These are phyloP conservation scores for Stichodactyla mertensii DNA, from an alignment of 64 coral and sea anemone genomes.

Conservation along the genomic window DNA sequence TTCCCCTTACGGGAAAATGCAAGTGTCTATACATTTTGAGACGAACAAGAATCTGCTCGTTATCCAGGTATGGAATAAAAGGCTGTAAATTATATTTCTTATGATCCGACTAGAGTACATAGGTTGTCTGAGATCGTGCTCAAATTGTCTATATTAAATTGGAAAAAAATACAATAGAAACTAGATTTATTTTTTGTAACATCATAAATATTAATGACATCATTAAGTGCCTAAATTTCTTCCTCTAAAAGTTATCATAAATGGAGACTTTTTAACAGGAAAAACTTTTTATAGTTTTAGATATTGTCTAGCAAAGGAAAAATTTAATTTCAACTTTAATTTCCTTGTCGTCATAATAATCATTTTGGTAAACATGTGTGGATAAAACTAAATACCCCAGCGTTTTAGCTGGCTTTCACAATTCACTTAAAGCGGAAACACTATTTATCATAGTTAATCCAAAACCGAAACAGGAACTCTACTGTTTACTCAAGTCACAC, in stretches of 20 bases:
- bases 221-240: too few relatives aligned
- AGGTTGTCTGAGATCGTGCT: too few relatives aligned
- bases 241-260: too few relatives aligned
- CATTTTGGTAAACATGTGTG: background rate
- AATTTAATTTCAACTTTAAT: background rate
- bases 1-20: conserved; percentile 75
- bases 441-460: background rate
- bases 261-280: too few relatives aligned
- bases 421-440: conserved; percentile 7
- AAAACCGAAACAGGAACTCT: background rate
- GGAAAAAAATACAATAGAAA: too few relatives aligned
- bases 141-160: too few relatives aligned
- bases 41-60: conserved; percentile 65
- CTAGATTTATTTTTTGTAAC: too few relatives aligned
- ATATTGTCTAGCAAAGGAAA: too few relatives aligned
- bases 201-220: too few relatives aligned
- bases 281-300: too few relatives aligned
- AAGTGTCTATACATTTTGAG: conserved; percentile 64
- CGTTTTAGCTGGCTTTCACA: background rate
- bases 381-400: background rate
- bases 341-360: background rate
- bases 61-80: conserved; percentile 58
- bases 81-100: background rate
- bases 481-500: background rate
- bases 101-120: background rate